phyloP scores from a whole-genome alignment of 2,113 vertebrate species.

The Rhineura floridana region DNA sequence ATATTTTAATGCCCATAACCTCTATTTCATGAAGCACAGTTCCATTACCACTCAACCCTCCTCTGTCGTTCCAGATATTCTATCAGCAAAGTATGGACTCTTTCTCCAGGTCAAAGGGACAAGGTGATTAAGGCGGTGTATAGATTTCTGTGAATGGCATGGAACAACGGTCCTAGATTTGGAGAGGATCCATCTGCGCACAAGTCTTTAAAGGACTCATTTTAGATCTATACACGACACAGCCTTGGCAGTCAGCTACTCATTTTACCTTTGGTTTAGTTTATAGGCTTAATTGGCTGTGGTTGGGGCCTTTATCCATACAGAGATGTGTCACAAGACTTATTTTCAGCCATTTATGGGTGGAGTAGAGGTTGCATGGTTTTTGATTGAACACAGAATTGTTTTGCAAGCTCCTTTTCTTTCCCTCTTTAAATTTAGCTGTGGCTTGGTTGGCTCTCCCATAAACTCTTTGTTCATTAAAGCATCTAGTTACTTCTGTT shows the following conservation, averaged over 20 bases:
- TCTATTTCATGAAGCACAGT: constrained; percentile 71
- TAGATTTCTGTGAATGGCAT: constrained; percentile 47
- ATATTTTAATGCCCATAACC: constrained; percentile 73
- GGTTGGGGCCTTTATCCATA: constrained; percentile 54
- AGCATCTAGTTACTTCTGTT: constrained; percentile 66
- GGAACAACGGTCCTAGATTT: constrained; percentile 48
- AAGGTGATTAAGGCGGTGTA: constrained; percentile 51
- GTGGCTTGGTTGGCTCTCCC: constrained; percentile 67
- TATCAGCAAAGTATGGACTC: constrained; percentile 38
- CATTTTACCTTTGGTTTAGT: constrained; percentile 66
- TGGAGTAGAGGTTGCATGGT: constrained; percentile 47
- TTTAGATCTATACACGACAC: constrained; percentile 21
- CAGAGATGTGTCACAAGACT: constrained; percentile 60
- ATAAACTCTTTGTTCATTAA: constrained; percentile 68
- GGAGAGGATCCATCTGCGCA: constrained; percentile 50
- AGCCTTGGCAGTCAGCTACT: constrained; percentile 48
- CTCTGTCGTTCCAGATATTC: constrained; percentile 71
- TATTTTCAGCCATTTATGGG: constrained; percentile 45
- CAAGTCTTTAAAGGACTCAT: constrained; percentile 50
- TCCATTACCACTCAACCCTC: constrained; percentile 78
- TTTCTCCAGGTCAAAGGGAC: constrained; percentile 28
- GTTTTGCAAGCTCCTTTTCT: constrained; percentile 63
- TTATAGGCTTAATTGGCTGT: constrained; percentile 62
- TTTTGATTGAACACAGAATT: constrained; percentile 68
- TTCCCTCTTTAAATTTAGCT: constrained; percentile 63